A percentile compares a stretch with the other conserved stretches of the same genome.
Conservation (phyloP, 1,140 invertebrate species). For the Hestina assimilis region DNA sequence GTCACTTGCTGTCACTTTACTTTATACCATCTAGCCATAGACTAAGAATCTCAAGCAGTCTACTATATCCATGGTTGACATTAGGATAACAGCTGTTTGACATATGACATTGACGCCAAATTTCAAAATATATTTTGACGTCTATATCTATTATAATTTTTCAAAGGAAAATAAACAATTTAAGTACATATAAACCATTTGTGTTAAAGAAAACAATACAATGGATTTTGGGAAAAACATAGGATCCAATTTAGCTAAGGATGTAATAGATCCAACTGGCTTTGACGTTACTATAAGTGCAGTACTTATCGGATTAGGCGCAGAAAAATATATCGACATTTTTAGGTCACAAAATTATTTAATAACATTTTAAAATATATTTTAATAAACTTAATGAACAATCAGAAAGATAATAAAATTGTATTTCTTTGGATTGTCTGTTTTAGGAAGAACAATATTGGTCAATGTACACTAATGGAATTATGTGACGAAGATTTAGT, state of each 20-base stretch:
- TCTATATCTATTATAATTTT: background rate
- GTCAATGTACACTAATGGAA: slow-evolving; percentile 60
- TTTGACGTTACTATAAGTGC: slow-evolving; percentile 64
- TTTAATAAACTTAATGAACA: background rate
- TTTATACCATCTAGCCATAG: too few species aligned
- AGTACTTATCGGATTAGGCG: slow-evolving; percentile 56
- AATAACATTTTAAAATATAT: background rate
- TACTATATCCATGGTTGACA: too few species aligned
- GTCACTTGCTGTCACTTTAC: too few species aligned
- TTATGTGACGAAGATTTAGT: slow-evolving; percentile 66
- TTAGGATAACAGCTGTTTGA: too few species aligned
- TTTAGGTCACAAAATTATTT: slow-evolving; percentile 48
- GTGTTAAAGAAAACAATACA: background rate
- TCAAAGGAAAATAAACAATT: background rate
- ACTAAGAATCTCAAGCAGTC: too few species aligned
- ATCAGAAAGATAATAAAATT: too few species aligned
- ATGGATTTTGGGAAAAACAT: slow-evolving; percentile 16
- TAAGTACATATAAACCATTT: background rate
- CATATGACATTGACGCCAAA: too few species aligned
- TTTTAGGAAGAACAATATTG: slow-evolving; percentile 64
- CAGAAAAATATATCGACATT: slow-evolving; percentile 65
- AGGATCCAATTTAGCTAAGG: background rate
- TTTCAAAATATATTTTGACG: too few species aligned
- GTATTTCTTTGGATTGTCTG: background rate
- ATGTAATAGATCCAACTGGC: slow-evolving; percentile 50